Conservation (phyloP, 2,797 vertebrate species). For the Bovichtus diacanthus region DNA sequence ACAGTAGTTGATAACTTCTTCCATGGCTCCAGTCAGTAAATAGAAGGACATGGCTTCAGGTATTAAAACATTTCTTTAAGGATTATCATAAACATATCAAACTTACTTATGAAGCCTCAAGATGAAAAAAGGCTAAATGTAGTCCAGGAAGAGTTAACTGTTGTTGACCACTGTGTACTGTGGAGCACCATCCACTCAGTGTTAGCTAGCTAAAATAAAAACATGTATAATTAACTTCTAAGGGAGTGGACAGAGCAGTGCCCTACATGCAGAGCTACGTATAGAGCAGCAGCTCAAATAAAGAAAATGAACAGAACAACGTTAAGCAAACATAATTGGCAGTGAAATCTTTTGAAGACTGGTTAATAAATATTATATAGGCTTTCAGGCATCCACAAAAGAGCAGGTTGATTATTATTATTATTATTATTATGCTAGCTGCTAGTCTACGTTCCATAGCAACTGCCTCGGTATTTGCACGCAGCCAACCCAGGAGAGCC, state of each 20-base stretch:
- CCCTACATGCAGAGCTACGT: too few species aligned
- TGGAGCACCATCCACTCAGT: background rate
- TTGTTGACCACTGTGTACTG: background rate
- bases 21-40: background rate
- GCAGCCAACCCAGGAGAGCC: background rate
- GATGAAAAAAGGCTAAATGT: background rate
- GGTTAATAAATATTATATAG: too few species aligned
- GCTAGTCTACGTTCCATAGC: background rate
- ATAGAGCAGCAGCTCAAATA: too few species aligned
- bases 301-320: too few species aligned
- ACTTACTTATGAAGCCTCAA: constrained; percentile 2
- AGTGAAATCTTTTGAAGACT: too few species aligned
- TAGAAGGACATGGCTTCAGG: background rate
- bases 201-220: too few species aligned
- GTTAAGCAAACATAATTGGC: too few species aligned
- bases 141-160: background rate
- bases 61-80: background rate
- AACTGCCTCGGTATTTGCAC: background rate
- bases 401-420: too few species aligned
- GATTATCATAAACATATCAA: background rate
- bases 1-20: background rate
- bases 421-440: too few species aligned
- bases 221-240: too few species aligned
- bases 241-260: too few species aligned
- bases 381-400: too few species aligned